Conservation (phyloP, 2,113 vertebrate genomes). For the Cygnus atratus region DNA sequence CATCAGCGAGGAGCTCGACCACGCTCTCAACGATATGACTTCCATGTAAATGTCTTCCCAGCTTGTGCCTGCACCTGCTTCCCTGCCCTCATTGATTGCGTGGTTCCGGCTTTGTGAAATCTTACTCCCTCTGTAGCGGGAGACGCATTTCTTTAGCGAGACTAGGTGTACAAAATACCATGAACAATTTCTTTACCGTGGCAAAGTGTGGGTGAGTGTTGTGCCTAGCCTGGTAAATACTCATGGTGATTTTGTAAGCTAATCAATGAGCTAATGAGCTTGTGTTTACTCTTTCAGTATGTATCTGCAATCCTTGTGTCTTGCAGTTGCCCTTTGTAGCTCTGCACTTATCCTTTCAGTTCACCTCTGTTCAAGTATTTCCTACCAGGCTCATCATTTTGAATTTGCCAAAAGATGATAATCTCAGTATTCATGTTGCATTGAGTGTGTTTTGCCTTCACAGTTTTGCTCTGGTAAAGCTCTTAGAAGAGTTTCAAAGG, state of each 20-base stretch:
- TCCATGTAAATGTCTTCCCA: constrained; percentile 92
- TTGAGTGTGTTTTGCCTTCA: background rate
- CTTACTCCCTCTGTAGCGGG: background rate
- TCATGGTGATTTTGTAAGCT: constrained; percentile 60
- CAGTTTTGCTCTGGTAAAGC: background rate
- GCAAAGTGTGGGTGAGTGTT: constrained; percentile 47
- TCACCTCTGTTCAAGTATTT: constrained; percentile 34
- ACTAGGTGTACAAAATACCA: constrained; percentile 54
- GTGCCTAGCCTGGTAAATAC: constrained; percentile 53
- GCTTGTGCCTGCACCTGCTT: constrained; percentile 56
- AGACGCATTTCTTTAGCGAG: background rate
- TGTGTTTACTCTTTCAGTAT: background rate
- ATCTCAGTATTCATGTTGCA: fast-evolving
- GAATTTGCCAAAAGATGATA: background rate
- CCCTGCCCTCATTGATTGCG: constrained; percentile 42
- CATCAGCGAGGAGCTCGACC: constrained; percentile 99
- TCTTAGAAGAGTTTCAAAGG: background rate
- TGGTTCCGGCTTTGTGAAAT: background rate
- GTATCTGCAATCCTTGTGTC: background rate
- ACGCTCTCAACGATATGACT: constrained; percentile 99
- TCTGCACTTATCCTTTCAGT: background rate
- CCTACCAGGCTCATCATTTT: background rate
- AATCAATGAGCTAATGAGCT: background rate
- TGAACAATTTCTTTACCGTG: constrained; percentile 50
- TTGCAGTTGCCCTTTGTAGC: background rate